phyloP scores from a whole-genome alignment of 2,888 invertebrate species.

The Clanis bilineata region DNA sequence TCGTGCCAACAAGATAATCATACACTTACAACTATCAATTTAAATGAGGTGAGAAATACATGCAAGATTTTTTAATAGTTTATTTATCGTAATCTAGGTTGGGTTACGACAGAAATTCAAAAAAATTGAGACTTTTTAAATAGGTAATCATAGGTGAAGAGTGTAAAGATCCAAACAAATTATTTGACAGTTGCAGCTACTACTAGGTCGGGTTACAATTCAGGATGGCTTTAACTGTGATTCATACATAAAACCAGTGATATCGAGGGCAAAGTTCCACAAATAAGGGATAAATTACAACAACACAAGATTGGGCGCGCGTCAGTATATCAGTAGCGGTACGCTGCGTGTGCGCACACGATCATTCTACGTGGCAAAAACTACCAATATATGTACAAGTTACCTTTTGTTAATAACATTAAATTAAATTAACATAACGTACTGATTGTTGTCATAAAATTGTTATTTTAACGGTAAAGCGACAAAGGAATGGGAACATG shows the following conservation, averaged over 20 bases:
- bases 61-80: not conserved
- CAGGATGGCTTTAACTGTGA: conserved; percentile 8
- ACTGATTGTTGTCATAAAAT: too few relatives aligned
- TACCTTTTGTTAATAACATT: too few relatives aligned
- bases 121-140: too few relatives aligned
- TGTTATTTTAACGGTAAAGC: too few relatives aligned
- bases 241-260: conserved; percentile 7
- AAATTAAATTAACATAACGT: too few relatives aligned
- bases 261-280: conserved; percentile 13
- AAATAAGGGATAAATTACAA: conserved; percentile 13
- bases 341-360: conserved; percentile 46
- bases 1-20: not conserved
- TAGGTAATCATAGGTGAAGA: too few relatives aligned
- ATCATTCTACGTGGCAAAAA: conserved; percentile 28
- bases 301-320: conserved; percentile 12
- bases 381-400: too few relatives aligned
- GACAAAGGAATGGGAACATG: too few relatives aligned
- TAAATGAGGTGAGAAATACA: not conserved
- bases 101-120: too few relatives aligned
- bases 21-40: not conserved
- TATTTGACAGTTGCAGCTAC: too few relatives aligned
- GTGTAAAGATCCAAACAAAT: too few relatives aligned
- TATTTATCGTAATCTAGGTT: too few relatives aligned
- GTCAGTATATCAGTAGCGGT: conserved; percentile 20
- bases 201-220: not conserved